A percentile compares a stretch with the other conserved stretches of the same genome.
These are phyloP conservation scores for Anseranas semipalmata DNA, from an alignment of 2,113 vertebrate species.

Conservation along the genomic window DNA sequence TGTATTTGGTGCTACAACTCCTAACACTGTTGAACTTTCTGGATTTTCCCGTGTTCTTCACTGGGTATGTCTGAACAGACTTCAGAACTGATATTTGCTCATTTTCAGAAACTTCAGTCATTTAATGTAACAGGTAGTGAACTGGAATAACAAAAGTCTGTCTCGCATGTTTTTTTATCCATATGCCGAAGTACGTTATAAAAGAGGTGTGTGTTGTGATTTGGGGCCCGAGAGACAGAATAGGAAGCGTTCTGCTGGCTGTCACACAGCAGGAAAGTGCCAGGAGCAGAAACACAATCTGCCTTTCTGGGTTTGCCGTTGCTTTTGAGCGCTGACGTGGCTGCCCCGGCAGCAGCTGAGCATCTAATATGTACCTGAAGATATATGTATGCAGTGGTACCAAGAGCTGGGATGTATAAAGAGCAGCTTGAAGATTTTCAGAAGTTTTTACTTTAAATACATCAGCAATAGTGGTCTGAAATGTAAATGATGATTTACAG, in stretches of 20 bases:
- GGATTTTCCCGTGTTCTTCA: not conserved
- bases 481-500: not conserved
- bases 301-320: not conserved
- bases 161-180: not conserved
- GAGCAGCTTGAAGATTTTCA: not conserved
- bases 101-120: not conserved
- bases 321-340: not conserved
- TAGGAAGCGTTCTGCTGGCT: not conserved
- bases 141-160: not conserved
- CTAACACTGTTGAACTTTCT: not conserved
- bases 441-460: not conserved
- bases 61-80: not conserved
- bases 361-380: accelerated
- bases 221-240: not conserved
- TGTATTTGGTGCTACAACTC: not conserved
- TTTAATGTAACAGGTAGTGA: not conserved
- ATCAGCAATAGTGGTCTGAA: not conserved
- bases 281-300: not conserved
- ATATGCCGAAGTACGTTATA: not conserved
- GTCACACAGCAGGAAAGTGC: not conserved
- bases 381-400: not conserved
- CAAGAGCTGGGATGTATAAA: not conserved
- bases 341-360: not conserved
- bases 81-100: not conserved
- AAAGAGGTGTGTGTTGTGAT: not conserved